phyloP scores from a whole-genome alignment of 2,113 vertebrate genomes.

The Platichthys stellatus region DNA sequence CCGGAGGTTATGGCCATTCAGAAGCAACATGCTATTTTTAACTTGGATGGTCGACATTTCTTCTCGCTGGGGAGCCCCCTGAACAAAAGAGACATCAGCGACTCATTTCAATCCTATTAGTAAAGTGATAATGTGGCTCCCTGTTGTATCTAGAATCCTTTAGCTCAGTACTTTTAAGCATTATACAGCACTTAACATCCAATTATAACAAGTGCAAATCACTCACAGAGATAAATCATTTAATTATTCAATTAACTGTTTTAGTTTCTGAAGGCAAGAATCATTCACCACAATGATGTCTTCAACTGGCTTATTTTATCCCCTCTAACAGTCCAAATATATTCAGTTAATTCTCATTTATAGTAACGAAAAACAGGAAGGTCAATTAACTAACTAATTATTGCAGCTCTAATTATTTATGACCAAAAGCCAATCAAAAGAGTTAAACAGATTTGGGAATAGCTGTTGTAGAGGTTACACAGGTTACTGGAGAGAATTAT shows the following conservation, averaged over 20 bases:
- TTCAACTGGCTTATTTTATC: background rate
- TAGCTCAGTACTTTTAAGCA: background rate
- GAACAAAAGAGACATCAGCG: conserved; percentile 56
- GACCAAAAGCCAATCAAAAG: background rate
- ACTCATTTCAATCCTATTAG: background rate
- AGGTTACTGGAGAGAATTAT: background rate
- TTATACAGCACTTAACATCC: background rate
- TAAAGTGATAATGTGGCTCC: background rate
- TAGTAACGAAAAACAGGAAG: too few relatives aligned
- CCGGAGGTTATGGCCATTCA: conserved; percentile 74
- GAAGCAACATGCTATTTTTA: conserved; percentile 76
- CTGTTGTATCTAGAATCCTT: background rate
- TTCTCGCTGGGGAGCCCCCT: conserved; percentile 56
- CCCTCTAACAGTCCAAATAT: background rate
- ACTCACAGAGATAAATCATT: background rate
- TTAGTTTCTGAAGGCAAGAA: background rate
- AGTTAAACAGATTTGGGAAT: background rate
- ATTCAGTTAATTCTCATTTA: background rate
- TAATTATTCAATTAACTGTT: background rate
- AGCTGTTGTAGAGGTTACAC: background rate
- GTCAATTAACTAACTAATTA: background rate
- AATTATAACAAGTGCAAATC: background rate
- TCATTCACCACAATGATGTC: background rate
- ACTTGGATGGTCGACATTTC: conserved; percentile 66
- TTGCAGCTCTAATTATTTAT: background rate